phyloP scores from a whole-genome alignment of 2,888 invertebrate species.

The Watsonalla cultraria region DNA sequence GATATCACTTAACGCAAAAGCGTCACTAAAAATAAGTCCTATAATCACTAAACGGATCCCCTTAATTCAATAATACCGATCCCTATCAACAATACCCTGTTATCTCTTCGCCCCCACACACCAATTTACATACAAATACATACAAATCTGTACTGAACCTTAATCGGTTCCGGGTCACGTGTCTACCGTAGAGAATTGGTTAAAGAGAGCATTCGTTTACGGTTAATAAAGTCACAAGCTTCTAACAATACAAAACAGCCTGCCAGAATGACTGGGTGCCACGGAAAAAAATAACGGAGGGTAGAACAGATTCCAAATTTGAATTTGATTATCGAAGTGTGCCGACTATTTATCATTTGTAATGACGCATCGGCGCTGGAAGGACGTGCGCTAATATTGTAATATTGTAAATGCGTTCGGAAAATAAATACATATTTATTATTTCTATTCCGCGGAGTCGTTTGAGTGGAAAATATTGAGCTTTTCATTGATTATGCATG shows the following conservation, averaged over 20 bases:
- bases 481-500: slow-evolving; percentile 60
- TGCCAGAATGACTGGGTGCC: slow-evolving; percentile 53
- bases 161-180: slow-evolving; percentile 80
- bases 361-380: slow-evolving; percentile 64
- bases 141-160: slow-evolving; percentile 64
- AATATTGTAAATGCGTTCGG: slow-evolving; percentile 74
- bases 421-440: slow-evolving; percentile 65
- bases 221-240: slow-evolving; percentile 77
- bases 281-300: slow-evolving; percentile 54
- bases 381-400: slow-evolving; percentile 71
- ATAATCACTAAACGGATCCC: slow-evolving; percentile 54
- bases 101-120: slow-evolving; percentile 65
- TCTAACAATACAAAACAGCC: slow-evolving; percentile 70
- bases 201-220: slow-evolving; percentile 73
- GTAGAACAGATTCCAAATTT: slow-evolving; percentile 77
- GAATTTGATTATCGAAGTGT: slow-evolving; percentile 79
- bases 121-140: slow-evolving; percentile 73
- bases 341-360: slow-evolving; percentile 76
- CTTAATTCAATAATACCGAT: slow-evolving; percentile 71
- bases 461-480: slow-evolving; percentile 70
- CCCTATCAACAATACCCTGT: slow-evolving; percentile 66
- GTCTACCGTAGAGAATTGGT: slow-evolving; percentile 78
- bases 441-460: slow-evolving; percentile 48
- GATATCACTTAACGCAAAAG: neutral
- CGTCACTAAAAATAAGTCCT: slow-evolving; percentile 8